Percentiles rank a stretch among this genome's conserved stretches.
Conservation (phyloP, 2,888 invertebrate species). For the Eupithecia inturbata region DNA sequence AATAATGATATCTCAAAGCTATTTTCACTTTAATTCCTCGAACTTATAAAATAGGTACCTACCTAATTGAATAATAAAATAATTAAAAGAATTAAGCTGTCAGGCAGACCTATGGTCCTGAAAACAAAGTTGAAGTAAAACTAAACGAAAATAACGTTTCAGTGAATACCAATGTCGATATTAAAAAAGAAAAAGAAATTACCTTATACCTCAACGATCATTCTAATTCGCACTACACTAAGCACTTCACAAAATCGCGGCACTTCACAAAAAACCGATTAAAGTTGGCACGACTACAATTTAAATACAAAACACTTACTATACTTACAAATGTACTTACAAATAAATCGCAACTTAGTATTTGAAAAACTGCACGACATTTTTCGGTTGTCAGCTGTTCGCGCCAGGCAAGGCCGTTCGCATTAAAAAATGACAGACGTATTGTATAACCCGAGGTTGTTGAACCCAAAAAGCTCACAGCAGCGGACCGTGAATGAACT, state of each 20-base stretch:
- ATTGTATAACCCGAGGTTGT: conserved; percentile 67
- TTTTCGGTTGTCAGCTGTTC: conserved; percentile 68
- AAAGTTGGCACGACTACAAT: conserved; percentile 4
- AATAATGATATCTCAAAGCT: neutral
- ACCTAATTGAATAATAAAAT: neutral
- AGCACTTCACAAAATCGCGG: conserved; percentile 25
- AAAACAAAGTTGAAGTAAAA: neutral
- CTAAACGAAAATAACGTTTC: neutral
- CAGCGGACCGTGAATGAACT: conserved; percentile 72
- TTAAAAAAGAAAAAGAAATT: conserved; percentile 1
- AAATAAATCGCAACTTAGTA: neutral
- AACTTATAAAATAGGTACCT: neutral
- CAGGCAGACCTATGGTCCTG: too few relatives aligned
- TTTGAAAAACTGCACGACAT: conserved; percentile 24
- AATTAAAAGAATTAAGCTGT: neutral
- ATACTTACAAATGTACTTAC: neutral
- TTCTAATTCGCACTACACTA: conserved; percentile 7
- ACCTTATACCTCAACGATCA: conserved; percentile 10
- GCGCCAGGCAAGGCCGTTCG: conserved; percentile 71
- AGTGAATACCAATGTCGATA: neutral
- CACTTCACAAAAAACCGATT: conserved; percentile 28
- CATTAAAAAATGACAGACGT: conserved; percentile 58
- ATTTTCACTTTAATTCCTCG: neutral
- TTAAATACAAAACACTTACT: neutral
- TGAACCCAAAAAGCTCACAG: conserved; percentile 65